A percentile compares a stretch with the other conserved stretches of the same genome.
phyloP scores from a whole-genome alignment of 2,888 invertebrate genomes.

The Spilosoma lubricipeda region DNA sequence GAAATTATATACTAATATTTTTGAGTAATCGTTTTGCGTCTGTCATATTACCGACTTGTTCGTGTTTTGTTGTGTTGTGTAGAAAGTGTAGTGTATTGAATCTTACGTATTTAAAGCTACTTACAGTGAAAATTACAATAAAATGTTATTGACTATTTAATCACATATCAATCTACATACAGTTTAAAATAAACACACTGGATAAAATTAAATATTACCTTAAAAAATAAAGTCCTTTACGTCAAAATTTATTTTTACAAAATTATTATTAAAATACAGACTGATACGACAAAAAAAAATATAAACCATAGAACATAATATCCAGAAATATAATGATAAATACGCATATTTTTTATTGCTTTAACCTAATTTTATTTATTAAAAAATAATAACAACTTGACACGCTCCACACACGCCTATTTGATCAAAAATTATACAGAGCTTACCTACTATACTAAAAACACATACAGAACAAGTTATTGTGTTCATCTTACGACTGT shows the following conservation, averaged over 20 bases:
- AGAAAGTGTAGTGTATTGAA: too few relatives aligned
- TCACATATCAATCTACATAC: background rate
- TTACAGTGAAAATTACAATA: background rate
- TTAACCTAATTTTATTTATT: background rate
- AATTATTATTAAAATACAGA: background rate
- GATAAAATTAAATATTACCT: background rate
- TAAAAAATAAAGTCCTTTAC: background rate
- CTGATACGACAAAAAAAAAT: background rate
- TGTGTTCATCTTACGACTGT: too few relatives aligned
- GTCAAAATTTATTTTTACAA: too few relatives aligned
- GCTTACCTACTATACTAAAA: too few relatives aligned
- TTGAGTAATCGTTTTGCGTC: too few relatives aligned
- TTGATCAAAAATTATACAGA: background rate
- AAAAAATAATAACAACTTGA: background rate
- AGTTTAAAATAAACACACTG: background rate
- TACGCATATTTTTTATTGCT: background rate
- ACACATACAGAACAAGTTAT: too few relatives aligned
- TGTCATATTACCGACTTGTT: too few relatives aligned
- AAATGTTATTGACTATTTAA: background rate
- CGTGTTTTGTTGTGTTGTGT: too few relatives aligned
- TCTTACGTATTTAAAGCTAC: conserved; percentile 1
- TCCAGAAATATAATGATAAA: background rate
- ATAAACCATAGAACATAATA: too few relatives aligned
- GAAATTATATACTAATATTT: too few relatives aligned
- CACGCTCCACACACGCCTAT: background rate